phyloP scores from a whole-genome alignment of 1,140 invertebrate genomes.

The Leptinotarsa defecta region DNA sequence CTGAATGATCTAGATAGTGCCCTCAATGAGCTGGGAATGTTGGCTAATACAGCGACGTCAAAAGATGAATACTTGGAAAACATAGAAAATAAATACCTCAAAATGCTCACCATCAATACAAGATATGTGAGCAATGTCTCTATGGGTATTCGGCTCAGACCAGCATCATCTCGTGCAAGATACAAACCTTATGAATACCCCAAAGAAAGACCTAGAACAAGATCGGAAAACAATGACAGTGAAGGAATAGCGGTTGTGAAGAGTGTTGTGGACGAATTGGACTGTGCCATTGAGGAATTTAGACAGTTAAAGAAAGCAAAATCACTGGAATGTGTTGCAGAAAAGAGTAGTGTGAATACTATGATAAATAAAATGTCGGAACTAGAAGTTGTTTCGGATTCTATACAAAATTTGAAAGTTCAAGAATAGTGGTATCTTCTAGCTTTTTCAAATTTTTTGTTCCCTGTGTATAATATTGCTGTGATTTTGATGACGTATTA shows the following conservation, averaged over 20 bases:
- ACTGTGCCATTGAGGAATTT: conserved; percentile 42
- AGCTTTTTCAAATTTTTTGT: not conserved
- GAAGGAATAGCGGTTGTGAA: conserved; percentile 48
- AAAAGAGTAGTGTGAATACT: conserved; percentile 35
- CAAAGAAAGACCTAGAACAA: conserved; percentile 60
- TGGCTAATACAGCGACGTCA: conserved; percentile 62
- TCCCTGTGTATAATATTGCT: not conserved
- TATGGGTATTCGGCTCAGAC: conserved; percentile 62
- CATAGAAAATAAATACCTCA: conserved; percentile 49
- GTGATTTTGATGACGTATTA: conserved; percentile 1
- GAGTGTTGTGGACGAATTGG: conserved; percentile 47
- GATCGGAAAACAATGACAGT: conserved; percentile 64
- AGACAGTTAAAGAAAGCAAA: conserved; percentile 51
- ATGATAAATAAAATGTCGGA: conserved; percentile 43
- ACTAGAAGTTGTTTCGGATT: conserved; percentile 49
- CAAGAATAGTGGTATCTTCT: conserved; percentile 34
- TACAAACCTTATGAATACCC: conserved; percentile 50
- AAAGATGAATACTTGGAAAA: conserved; percentile 62
- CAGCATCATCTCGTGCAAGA: conserved; percentile 43
- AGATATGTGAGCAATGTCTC: conserved; percentile 62
- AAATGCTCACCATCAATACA: conserved; percentile 62
- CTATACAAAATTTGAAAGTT: conserved; percentile 51
- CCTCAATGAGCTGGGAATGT: conserved; percentile 63
- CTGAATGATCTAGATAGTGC: conserved; percentile 57
- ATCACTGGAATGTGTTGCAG: conserved; percentile 50